Evolutionary conservation across 2,888 invertebrate species (phyloP).

Genomic region (Zaprionus obscuricornis): DNA sequence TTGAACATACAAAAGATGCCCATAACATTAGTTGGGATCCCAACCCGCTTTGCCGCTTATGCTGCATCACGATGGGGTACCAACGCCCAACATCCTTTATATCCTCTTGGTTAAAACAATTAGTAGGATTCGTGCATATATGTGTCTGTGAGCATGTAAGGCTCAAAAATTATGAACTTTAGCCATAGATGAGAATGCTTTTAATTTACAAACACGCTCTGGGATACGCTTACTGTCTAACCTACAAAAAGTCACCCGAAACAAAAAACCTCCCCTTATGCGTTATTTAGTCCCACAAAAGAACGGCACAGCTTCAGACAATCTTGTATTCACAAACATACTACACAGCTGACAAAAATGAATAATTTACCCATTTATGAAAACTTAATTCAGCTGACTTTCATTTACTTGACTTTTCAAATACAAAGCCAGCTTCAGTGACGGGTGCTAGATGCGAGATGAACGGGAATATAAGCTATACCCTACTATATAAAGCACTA

Average conservation of each 20-base stretch:
- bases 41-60: slow-evolving; percentile 9
- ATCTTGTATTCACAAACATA: neutral
- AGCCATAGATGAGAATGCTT: slow-evolving; percentile 71
- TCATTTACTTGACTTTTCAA: slow-evolving; percentile 39
- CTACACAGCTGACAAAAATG: slow-evolving; percentile 34
- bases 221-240: neutral
- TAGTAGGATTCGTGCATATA: slow-evolving; percentile 51
- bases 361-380: slow-evolving; percentile 52
- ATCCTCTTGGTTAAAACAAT: slow-evolving; percentile 62
- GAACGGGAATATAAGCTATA: too few relatives aligned
- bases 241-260: slow-evolving; percentile 7
- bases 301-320: neutral
- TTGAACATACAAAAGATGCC: slow-evolving; percentile 21
- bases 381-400: slow-evolving; percentile 57
- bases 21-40: slow-evolving; percentile 18
- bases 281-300: slow-evolving; percentile 1
- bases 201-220: slow-evolving; percentile 70
- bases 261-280: neutral
- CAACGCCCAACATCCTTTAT: slow-evolving; percentile 18
- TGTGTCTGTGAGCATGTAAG: slow-evolving; percentile 26
- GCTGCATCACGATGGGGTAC: slow-evolving; percentile 8
- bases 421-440: neutral
- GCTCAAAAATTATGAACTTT: slow-evolving; percentile 72
- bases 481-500: too few relatives aligned
- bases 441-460: too few relatives aligned